Evolutionary conservation across 2,113 vertebrate species (phyloP).

Genomic region (Leptocoma aspasia): DNA sequence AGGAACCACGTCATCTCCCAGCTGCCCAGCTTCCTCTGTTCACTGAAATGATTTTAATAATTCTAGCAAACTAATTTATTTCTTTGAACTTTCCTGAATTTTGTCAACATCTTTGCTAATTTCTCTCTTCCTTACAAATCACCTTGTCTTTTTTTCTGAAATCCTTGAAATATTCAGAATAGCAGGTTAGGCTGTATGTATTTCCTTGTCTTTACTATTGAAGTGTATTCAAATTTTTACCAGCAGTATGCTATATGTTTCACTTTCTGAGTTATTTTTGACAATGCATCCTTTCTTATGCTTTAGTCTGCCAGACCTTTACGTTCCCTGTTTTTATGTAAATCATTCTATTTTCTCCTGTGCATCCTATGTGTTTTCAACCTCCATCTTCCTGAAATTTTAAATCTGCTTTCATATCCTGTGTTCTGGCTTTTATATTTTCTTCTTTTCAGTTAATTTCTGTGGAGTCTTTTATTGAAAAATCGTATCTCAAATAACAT

Average conservation of each 20-base stretch:
- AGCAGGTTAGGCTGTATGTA: neutral
- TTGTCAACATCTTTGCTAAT: neutral
- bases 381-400: neutral
- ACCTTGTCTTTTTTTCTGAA: neutral
- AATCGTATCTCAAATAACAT: neutral
- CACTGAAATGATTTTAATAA: neutral
- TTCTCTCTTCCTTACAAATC: neutral
- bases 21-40: neutral
- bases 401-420: neutral
- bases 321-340: neutral
- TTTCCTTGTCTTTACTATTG: neutral
- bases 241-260: neutral
- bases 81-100: neutral
- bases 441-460: neutral
- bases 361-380: neutral
- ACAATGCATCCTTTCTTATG: neutral
- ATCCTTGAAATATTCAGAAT: neutral
- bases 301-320: neutral
- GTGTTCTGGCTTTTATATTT: neutral
- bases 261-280: neutral
- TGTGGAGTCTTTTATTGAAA: neutral
- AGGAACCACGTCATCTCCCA: rapidly evolving
- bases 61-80: neutral
- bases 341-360: neutral
- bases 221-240: neutral